Conservation (phyloP, 2,113 vertebrate genomes). For the Lagopus leucura region DNA sequence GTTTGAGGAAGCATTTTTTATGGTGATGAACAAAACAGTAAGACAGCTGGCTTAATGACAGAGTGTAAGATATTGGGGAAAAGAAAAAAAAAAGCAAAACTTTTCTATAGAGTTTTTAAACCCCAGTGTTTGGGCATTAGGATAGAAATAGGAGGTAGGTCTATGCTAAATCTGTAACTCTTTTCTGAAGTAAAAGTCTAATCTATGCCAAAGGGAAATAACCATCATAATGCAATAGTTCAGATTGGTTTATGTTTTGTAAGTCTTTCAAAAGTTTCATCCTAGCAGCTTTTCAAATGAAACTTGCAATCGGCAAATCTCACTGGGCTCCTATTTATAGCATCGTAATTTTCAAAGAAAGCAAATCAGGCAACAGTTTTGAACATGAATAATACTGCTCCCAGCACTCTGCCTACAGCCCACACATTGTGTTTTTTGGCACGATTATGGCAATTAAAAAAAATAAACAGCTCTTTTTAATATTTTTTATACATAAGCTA, state of each 20-base stretch:
- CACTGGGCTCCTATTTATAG: constrained; percentile 62
- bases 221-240: background rate
- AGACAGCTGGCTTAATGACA: background rate
- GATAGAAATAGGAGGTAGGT: background rate
- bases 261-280: constrained; percentile 33
- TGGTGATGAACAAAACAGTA: background rate
- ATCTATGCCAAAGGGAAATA: background rate
- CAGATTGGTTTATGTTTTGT: background rate
- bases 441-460: constrained; percentile 36
- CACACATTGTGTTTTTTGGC: constrained; percentile 67
- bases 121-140: background rate
- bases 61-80: background rate
- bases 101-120: background rate
- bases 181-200: background rate
- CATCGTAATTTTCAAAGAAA: constrained; percentile 65
- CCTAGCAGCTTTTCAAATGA: constrained; percentile 31
- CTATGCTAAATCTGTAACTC: background rate
- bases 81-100: background rate
- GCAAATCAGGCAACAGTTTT: constrained; percentile 56
- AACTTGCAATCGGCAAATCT: constrained; percentile 34
- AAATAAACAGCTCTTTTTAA: constrained; percentile 57
- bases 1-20: background rate
- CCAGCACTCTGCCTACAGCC: constrained; percentile 54
- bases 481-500: constrained; percentile 52
- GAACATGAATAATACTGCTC: constrained; percentile 59